Conservation (phyloP, 2,888 invertebrate species). For the Amblyjoppa fuscipennis region DNA sequence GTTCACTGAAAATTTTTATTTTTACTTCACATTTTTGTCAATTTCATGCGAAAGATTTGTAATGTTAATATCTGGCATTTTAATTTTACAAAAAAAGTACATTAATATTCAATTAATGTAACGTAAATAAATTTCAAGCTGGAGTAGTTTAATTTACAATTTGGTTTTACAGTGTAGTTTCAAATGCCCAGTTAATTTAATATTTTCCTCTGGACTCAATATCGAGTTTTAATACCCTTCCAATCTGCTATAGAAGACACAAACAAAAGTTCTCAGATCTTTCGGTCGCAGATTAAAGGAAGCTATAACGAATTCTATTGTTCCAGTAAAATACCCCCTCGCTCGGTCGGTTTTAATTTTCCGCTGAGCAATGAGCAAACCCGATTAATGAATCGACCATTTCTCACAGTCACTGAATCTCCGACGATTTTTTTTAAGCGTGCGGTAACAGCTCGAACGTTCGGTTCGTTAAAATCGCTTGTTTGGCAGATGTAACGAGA, state of each 20-base stretch:
- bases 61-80: too few species aligned
- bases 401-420: not conserved
- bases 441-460: not conserved
- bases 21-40: too few species aligned
- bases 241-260: not conserved
- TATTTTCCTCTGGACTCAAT: not conserved
- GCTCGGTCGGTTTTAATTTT: not conserved
- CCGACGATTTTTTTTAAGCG: not conserved
- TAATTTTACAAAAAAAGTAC: too few species aligned
- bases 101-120: too few species aligned
- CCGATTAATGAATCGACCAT: not conserved
- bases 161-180: not conserved
- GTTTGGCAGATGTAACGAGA: not conserved
- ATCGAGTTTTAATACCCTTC: not conserved
- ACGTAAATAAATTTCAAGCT: too few species aligned
- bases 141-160: not conserved
- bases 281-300: slow-evolving; percentile 8
- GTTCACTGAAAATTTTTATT: too few species aligned
- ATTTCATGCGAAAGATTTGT: too few species aligned
- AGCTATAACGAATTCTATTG: slow-evolving; percentile 10
- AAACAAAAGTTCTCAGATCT: not conserved
- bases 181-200: not conserved
- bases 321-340: not conserved
- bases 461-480: not conserved
- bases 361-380: not conserved